phyloP scores from a whole-genome alignment of 1,140 invertebrate species.

The Euglossa dilemma region DNA sequence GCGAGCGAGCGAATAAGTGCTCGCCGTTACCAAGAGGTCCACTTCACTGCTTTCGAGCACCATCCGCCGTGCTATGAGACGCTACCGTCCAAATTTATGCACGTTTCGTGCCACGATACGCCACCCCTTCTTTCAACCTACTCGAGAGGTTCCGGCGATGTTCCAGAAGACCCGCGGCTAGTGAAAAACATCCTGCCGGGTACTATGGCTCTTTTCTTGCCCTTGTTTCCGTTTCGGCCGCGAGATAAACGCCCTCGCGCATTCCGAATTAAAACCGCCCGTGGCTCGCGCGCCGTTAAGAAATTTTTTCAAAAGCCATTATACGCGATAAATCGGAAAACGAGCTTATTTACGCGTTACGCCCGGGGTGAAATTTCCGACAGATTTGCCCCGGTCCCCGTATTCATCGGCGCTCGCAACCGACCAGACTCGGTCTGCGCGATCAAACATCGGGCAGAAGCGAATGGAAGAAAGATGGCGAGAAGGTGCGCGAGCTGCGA shows the following conservation, averaged over 20 bases:
- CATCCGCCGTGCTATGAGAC: constrained; percentile 69
- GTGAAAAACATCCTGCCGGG: constrained; percentile 5
- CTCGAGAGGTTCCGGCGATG: not conserved
- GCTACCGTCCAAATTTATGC: constrained; percentile 75
- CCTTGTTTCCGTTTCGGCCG: constrained; percentile 2
- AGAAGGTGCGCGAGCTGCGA: not conserved
- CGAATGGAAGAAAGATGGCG: not conserved
- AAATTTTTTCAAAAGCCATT: not conserved
- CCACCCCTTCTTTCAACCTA: not conserved
- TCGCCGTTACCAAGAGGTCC: constrained; percentile 70
- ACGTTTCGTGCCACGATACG: constrained; percentile 59
- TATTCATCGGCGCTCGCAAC: too few relatives aligned
- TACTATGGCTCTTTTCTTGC: not conserved
- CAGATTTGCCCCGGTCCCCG: too few relatives aligned
- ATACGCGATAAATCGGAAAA: not conserved
- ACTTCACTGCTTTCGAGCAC: constrained; percentile 66
- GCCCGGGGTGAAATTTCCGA: too few relatives aligned
- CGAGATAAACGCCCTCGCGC: constrained; percentile 18
- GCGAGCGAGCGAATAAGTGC: constrained; percentile 78
- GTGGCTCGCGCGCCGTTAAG: not conserved
- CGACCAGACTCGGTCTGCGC: not conserved
- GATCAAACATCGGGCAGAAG: not conserved
- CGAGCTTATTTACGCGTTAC: too few relatives aligned
- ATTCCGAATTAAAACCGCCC: not conserved
- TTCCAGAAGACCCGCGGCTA: too few relatives aligned